These are phyloP conservation scores for Gallinago solitaria DNA, from an alignment of 2,797 vertebrate species.

Conservation along the genomic window DNA sequence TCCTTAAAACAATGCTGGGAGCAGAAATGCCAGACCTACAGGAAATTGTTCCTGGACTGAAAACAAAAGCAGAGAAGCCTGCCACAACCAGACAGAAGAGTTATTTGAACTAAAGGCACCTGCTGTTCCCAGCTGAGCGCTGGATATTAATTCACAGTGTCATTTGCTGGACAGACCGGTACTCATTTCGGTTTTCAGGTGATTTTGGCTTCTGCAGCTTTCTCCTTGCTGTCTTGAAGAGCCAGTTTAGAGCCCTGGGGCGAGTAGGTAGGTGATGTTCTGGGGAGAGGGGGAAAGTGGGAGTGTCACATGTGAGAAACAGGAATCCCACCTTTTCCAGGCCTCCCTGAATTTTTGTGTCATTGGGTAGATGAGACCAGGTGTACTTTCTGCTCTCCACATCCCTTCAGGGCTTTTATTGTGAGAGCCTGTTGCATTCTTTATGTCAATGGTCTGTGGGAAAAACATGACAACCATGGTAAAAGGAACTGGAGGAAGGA, in stretches of 20 bases:
- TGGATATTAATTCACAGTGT: background rate
- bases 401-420: constrained; percentile 14
- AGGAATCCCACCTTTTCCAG: background rate
- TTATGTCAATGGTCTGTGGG: constrained; percentile 14
- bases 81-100: background rate
- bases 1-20: background rate
- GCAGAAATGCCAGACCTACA: background rate
- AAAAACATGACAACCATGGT: background rate
- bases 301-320: background rate
- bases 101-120: background rate
- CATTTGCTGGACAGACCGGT: background rate
- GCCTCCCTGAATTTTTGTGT: background rate
- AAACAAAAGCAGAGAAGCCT: background rate
- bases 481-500: background rate
- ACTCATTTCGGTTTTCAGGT: background rate
- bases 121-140: background rate
- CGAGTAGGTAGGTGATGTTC: background rate
- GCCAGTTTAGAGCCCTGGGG: background rate
- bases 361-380: background rate
- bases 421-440: background rate
- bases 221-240: background rate
- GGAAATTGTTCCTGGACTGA: background rate
- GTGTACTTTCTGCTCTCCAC: background rate
- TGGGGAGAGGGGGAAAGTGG: background rate
- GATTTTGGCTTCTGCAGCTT: background rate